Percentiles rank a stretch among this genome's conserved stretches.
These are phyloP conservation scores for Acarapis woodi DNA, from an alignment of 1,140 invertebrate species.

Conservation along the genomic window DNA sequence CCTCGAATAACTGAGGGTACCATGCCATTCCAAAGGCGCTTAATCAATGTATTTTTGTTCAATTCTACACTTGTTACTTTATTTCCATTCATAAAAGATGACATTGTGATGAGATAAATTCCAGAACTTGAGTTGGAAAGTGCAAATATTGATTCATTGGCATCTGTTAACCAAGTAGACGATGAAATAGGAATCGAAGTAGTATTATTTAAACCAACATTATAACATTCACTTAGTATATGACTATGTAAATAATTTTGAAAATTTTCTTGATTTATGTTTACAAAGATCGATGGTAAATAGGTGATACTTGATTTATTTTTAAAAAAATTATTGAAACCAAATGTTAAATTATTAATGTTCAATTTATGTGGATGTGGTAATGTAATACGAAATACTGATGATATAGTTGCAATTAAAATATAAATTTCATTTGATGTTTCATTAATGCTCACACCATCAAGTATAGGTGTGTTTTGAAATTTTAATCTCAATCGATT, in stretches of 20 bases:
- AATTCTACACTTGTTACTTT: slow-evolving; percentile 22
- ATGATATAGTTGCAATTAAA: slow-evolving; percentile 61
- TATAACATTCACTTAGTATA: too few species aligned
- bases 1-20: slow-evolving; percentile 41
- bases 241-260: too few species aligned
- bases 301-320: too few species aligned
- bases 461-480: slow-evolving; percentile 49
- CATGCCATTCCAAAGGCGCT: slow-evolving; percentile 42
- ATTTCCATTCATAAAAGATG: neutral
- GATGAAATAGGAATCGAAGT: neutral
- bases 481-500: slow-evolving; percentile 49
- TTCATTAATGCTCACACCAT: slow-evolving; percentile 44
- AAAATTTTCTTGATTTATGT: too few species aligned
- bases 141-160: too few species aligned
- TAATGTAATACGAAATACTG: slow-evolving; percentile 53
- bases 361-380: slow-evolving; percentile 37
- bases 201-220: too few species aligned
- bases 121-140: too few species aligned
- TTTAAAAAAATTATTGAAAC: too few species aligned
- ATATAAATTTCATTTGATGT: slow-evolving; percentile 32
- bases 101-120: slow-evolving; percentile 12
- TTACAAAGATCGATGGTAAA: too few species aligned
- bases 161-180: neutral
- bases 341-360: neutral
- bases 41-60: slow-evolving; percentile 46